Conservation (phyloP, 2,888 invertebrate genomes). For the Tenthredo scrophulariae region DNA sequence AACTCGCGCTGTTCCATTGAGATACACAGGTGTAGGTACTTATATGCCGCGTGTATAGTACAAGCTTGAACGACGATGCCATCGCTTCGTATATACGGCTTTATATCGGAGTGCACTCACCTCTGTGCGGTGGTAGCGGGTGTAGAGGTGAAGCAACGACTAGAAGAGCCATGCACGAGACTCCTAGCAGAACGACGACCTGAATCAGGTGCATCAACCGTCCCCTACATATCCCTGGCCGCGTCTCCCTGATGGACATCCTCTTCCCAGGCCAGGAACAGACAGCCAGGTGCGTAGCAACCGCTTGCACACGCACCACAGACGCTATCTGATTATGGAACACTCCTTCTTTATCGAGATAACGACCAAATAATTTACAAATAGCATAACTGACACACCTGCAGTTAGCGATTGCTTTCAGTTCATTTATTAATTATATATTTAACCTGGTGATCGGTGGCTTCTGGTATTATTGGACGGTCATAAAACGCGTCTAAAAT, state of each 20-base stretch:
- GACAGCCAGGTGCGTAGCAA: constrained; percentile 37
- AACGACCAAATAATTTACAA: neutral
- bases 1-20: neutral
- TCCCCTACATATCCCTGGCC: constrained; percentile 57
- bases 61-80: constrained; percentile 3
- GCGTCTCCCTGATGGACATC: constrained; percentile 60
- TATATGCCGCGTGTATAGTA: neutral
- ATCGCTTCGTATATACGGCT: constrained; percentile 30
- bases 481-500: too few relatives aligned
- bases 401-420: neutral
- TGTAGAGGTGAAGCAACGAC: constrained; percentile 71
- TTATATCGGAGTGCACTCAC: constrained; percentile 64
- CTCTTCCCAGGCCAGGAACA: constrained; percentile 14
- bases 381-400: constrained; percentile 32
- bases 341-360: neutral
- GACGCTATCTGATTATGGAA: constrained; percentile 8
- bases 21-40: neutral
- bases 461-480: too few relatives aligned
- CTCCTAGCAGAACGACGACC: constrained; percentile 60
- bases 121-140: constrained; percentile 69
- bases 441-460: too few relatives aligned
- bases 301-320: constrained; percentile 16
- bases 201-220: constrained; percentile 65
- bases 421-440: neutral
- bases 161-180: constrained; percentile 54